phyloP scores from a whole-genome alignment of 1,140 invertebrate species.

The Venturia canescens region DNA sequence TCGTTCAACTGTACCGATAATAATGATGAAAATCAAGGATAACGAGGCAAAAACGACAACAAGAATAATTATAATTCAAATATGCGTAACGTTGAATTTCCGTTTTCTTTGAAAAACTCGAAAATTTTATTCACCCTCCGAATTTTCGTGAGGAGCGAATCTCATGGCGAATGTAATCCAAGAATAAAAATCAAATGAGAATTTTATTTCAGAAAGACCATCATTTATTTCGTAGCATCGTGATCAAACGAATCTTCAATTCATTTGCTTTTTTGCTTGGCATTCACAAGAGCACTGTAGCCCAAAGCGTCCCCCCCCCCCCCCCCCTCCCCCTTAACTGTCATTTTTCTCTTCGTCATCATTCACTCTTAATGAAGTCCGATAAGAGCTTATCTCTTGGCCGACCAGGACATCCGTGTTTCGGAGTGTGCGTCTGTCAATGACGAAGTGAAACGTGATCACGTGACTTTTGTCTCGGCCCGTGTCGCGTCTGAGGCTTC shows the following conservation, averaged over 20 bases:
- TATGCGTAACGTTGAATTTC: no score
- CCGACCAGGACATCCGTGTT: slow-evolving; percentile 41
- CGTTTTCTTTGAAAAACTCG: no score
- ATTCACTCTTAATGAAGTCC: slow-evolving; percentile 49
- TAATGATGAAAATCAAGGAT: no score
- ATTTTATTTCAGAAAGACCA: no score
- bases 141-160: no score
- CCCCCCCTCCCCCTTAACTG: neutral
- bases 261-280: neutral
- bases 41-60: no score
- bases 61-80: no score
- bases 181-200: no score
- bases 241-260: neutral
- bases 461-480: neutral
- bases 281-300: neutral
- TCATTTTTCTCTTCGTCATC: slow-evolving; percentile 17
- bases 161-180: no score
- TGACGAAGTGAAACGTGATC: neutral
- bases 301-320: neutral
- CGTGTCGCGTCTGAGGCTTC: neutral
- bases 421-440: neutral
- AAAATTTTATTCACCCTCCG: no score
- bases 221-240: neutral
- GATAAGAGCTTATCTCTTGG: slow-evolving; percentile 54
- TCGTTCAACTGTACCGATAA: no score